Base-by-base conservation (phyloP, 2,113 vertebrate species). In the Neofelis nebulosa region DNA sequence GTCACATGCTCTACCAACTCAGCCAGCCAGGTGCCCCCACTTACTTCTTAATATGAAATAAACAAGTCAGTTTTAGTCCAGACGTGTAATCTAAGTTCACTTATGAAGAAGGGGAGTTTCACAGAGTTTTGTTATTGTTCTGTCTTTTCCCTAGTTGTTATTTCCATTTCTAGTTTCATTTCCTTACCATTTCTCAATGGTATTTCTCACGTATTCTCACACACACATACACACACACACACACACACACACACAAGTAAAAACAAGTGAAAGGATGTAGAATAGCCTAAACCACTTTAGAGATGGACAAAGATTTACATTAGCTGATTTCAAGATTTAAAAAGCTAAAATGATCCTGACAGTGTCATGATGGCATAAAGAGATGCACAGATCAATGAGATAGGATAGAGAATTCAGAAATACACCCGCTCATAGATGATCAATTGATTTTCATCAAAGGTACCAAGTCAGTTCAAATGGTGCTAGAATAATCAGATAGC, bases 81-180 rank as follows among this genome's bases (percentile, higher is more conserved):
- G 57, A 81, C 91, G 10, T 91, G 91, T 93, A 96, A 61, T 86
- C 33, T 95, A 48, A 95, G 55, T 96, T 96, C 69, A 93, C 31
- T 89, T 96, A 96, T 31, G 63, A 93, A 96, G 15, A 65, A 94
- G 61, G 31, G 25, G 23, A 81, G 71, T 68, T 89, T 95, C 88
- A 78, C 61, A 86, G 57, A 55, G 81, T 89, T 66, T 87, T 82
- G 31, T 71, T 23, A n/a, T 86, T 91, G 52, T 94, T 95, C 25
- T 33, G 41, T 79, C 91, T 93, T 95, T 94, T 73, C 74, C 73
- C 23, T 94, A 16, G 1, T 83, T 91, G 66, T 61, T 86, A 80
- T 82, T 94, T 92, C 29, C 74, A 90, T 82, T 94, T 95, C 84
- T 89, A 41, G 7, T 96, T 97, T 92, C 38, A 86, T 92, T 90